Evolutionary conservation across 2,888 invertebrate genomes (phyloP), one percentile per base, ranked within the genome.

Genomic region (Lobophora halterata): DNA sequence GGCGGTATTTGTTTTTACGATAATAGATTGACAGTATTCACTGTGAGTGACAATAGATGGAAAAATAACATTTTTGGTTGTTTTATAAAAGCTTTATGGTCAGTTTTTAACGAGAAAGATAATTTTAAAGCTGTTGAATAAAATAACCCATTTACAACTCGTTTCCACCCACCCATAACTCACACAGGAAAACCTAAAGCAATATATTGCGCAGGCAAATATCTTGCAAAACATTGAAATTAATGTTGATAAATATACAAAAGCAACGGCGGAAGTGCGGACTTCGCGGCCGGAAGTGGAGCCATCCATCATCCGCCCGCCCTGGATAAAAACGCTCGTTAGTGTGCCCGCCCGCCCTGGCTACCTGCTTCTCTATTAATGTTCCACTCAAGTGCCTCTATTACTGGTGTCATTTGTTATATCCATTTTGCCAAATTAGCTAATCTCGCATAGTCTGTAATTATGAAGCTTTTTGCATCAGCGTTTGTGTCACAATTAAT

Each of bases 281-380:
- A 73, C 74, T 77, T 74, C 75, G 75, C 73, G 75, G 72, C 74
- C 78, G 82, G 80, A 83, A 83, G 82, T 73, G 68, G 67, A 61
- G 58, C 69, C 80, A 86, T 87, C 81, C 80, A 85, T 87, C 86
- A 87, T 87, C 81, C 80, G 71, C 79, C 80, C 80, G 81, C 77
- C 81, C 75, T 74, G 81, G 78, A 79, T 83, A 86, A 87, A 87
- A 87, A 87, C 86, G 83, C 82, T 87, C 86, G 85, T 87, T 87
- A 87, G 81, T 61, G 66, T 61, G 52, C 56, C 62, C 61, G 57
- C 66, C 63, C 67, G 51, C 61, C 65, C 64, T 59, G 64, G 64
- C 72, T 72, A 78, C 82, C 79, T 78, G 80, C 73, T 71, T 72
- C 80, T 81, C 85, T 87, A 85, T 86, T 86, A 87, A 85, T 85